phyloP scores from a whole-genome alignment of 2,888 invertebrate species.

The Aporophyla nigra region DNA sequence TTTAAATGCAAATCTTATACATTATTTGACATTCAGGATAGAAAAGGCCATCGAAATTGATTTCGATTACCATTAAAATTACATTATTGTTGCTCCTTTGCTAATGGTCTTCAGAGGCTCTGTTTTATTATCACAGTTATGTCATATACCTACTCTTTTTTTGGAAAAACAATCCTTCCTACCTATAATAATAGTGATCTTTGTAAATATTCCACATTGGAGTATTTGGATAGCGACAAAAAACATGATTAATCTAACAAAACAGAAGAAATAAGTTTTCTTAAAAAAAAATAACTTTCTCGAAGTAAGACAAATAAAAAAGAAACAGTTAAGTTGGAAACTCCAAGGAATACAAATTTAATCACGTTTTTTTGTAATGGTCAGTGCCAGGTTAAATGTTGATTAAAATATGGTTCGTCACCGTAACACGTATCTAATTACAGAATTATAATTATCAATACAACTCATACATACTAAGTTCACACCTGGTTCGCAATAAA shows the following conservation, averaged over 20 bases:
- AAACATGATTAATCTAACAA: not conserved
- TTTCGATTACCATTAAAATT: constrained; percentile 55
- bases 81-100: constrained; percentile 34
- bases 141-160: not conserved
- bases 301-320: too few species aligned
- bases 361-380: too few species aligned
- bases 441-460: too few species aligned
- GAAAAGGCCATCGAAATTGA: constrained; percentile 47
- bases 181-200: not conserved
- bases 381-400: too few species aligned
- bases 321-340: too few species aligned
- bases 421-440: too few species aligned
- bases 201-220: not conserved
- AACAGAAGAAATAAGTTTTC: not conserved
- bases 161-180: not conserved
- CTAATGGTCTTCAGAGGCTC: constrained; percentile 21
- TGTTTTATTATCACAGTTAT: constrained; percentile 19
- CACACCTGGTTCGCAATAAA: too few species aligned
- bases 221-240: not conserved
- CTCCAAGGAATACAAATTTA: too few species aligned
- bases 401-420: too few species aligned
- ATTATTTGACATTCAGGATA: constrained; percentile 49
- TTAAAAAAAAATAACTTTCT: too few species aligned
- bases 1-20: constrained; percentile 57
- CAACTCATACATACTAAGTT: too few species aligned